These are phyloP conservation scores for Polypedilum pembai DNA, from an alignment of 1,140 invertebrate species.

Conservation along the genomic window DNA sequence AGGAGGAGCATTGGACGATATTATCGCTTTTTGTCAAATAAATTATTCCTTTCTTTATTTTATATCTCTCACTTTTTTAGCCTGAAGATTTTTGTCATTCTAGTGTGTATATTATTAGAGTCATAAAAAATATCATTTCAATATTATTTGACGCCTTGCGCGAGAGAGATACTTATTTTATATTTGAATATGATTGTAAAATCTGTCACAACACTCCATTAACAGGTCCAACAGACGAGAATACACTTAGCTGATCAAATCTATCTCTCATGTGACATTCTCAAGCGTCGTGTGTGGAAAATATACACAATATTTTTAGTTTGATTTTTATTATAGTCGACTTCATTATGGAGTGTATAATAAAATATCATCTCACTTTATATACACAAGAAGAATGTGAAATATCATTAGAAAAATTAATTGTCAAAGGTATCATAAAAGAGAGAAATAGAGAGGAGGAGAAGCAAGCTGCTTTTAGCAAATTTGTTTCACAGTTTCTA, in stretches of 20 bases:
- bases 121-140: not conserved
- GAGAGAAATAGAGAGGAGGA: not conserved
- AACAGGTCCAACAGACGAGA: not conserved
- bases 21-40: too few relatives aligned
- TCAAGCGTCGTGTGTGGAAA: not conserved
- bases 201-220: slow-evolving; percentile 18
- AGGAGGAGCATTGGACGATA: too few relatives aligned
- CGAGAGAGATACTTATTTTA: not conserved
- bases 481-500: too few relatives aligned
- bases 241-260: not conserved
- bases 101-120: not conserved
- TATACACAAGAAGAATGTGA: not conserved
- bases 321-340: not conserved
- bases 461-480: not conserved
- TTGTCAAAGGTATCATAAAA: slow-evolving; percentile 11
- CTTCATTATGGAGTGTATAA: not conserved
- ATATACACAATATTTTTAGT: not conserved
- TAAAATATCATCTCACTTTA: not conserved
- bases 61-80: too few relatives aligned
- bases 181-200: slow-evolving; percentile 12
- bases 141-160: slow-evolving; percentile 1
- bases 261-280: not conserved
- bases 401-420: slow-evolving; percentile 13
- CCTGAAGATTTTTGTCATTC: too few relatives aligned
- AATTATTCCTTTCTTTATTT: too few relatives aligned